Evolutionary conservation across 2,888 invertebrate genomes (phyloP).

Genomic region (Drosophila mercatorum): DNA sequence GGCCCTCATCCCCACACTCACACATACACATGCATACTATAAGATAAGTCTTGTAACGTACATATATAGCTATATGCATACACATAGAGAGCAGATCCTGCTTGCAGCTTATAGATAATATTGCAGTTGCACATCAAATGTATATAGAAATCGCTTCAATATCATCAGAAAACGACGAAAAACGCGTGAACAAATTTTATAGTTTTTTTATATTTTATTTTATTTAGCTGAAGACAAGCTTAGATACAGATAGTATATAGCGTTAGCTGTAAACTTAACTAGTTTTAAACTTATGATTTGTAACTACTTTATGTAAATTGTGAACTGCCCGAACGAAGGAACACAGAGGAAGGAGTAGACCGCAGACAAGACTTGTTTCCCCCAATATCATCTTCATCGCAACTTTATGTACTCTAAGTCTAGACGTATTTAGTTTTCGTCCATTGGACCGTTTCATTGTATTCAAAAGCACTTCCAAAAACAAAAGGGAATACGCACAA

Average conservation of each 20-base stretch:
- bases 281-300: slow-evolving; percentile 21
- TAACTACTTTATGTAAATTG: slow-evolving; percentile 38
- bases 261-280: slow-evolving; percentile 24
- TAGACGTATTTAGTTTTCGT: slow-evolving; percentile 13
- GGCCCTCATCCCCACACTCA: background rate
- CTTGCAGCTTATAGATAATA: slow-evolving; percentile 27
- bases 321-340: slow-evolving; percentile 39
- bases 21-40: slow-evolving; percentile 13
- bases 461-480: slow-evolving; percentile 33
- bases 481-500: slow-evolving; percentile 25
- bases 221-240: slow-evolving; percentile 16
- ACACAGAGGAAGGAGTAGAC: slow-evolving; percentile 3
- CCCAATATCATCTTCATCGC: slow-evolving; percentile 14
- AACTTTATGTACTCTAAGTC: slow-evolving; percentile 5
- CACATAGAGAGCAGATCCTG: background rate
- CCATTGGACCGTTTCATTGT: background rate
- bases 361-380: slow-evolving; percentile 50
- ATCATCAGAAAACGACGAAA: slow-evolving; percentile 26
- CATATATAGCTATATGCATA: slow-evolving; percentile 10
- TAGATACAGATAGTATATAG: slow-evolving; percentile 13
- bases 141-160: slow-evolving; percentile 55
- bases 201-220: background rate
- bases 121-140: slow-evolving; percentile 15
- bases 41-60: slow-evolving; percentile 31
- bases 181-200: slow-evolving; percentile 25